phyloP scores from a whole-genome alignment of 2,888 invertebrate species.

The Hoplodrina ambigua region DNA sequence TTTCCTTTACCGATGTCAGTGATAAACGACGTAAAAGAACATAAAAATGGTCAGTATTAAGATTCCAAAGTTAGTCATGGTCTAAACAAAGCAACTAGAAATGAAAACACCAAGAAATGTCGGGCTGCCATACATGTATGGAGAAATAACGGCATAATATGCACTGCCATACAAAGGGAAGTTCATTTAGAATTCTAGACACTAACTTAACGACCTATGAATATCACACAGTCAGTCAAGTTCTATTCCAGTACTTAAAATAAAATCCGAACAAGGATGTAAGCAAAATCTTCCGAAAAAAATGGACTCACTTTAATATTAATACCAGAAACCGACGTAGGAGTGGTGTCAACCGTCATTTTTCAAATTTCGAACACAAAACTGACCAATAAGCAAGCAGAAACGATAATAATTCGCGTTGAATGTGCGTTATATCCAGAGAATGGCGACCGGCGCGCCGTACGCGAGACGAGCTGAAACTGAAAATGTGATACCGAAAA shows the following conservation, averaged over 20 bases:
- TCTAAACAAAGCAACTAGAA: constrained; percentile 46
- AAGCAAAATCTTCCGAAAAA: constrained; percentile 54
- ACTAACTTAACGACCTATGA: constrained; percentile 47
- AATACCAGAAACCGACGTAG: constrained; percentile 81
- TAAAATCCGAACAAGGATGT: constrained; percentile 41
- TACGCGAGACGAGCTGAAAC: constrained; percentile 82
- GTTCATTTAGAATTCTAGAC: constrained; percentile 45
- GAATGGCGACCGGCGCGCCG: constrained; percentile 81
- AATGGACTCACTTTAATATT: constrained; percentile 86
- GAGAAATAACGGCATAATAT: constrained; percentile 46
- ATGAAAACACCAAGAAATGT: constrained; percentile 33
- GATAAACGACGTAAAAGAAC: constrained; percentile 7
- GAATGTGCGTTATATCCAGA: constrained; percentile 55
- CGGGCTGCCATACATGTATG: constrained; percentile 1
- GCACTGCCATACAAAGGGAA: constrained; percentile 38
- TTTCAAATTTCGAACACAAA: constrained; percentile 62
- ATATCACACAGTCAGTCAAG: constrained; percentile 41
- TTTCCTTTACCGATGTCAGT: neutral
- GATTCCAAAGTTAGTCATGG: constrained; percentile 17
- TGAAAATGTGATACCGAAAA: constrained; percentile 87
- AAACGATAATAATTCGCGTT: constrained; percentile 68
- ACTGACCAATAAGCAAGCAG: constrained; percentile 58
- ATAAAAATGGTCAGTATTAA: constrained; percentile 9
- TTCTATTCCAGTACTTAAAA: constrained; percentile 46
- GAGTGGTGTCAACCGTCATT: constrained; percentile 80